phyloP scores from a whole-genome alignment of 2,113 vertebrate genomes.

The Gymnarchus niloticus region DNA sequence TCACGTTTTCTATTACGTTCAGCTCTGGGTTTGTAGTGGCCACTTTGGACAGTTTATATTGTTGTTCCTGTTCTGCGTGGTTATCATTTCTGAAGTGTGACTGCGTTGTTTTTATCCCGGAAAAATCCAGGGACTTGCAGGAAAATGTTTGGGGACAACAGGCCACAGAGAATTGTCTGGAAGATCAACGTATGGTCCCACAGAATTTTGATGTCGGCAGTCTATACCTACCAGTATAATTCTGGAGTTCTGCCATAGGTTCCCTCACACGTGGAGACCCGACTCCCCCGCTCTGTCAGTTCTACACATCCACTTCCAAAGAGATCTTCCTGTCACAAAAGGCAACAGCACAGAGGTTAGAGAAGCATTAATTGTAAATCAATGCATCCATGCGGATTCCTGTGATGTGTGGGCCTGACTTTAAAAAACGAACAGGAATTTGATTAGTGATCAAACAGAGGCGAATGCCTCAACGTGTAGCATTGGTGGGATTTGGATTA shows the following conservation, averaged over 20 bases:
- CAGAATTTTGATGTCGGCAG: too few relatives aligned
- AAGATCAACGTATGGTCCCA: too few relatives aligned
- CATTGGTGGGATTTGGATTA: background rate
- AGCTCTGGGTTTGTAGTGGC: too few relatives aligned
- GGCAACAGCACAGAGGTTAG: background rate
- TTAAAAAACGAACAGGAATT: background rate
- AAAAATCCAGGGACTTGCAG: too few relatives aligned
- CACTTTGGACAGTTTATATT: too few relatives aligned
- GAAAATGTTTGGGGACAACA: too few relatives aligned
- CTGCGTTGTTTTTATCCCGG: too few relatives aligned
- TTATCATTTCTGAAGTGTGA: too few relatives aligned
- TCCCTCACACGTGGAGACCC: conserved; percentile 34
- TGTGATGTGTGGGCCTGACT: background rate
- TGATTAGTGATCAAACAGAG: background rate
- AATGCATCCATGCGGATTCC: background rate
- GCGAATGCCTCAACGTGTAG: background rate
- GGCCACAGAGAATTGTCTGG: too few relatives aligned
- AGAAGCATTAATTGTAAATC: background rate
- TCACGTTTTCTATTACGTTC: too few relatives aligned
- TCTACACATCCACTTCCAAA: conserved; percentile 26
- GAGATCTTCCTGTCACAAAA: conserved; percentile 38
- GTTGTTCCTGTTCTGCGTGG: too few relatives aligned
- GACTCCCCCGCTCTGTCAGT: conserved; percentile 32
- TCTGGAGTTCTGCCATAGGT: conserved; percentile 53
- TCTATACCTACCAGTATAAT: conserved; percentile 43